phyloP scores from a whole-genome alignment of 2,888 invertebrate species.

The Stenolophus ochropezus region DNA sequence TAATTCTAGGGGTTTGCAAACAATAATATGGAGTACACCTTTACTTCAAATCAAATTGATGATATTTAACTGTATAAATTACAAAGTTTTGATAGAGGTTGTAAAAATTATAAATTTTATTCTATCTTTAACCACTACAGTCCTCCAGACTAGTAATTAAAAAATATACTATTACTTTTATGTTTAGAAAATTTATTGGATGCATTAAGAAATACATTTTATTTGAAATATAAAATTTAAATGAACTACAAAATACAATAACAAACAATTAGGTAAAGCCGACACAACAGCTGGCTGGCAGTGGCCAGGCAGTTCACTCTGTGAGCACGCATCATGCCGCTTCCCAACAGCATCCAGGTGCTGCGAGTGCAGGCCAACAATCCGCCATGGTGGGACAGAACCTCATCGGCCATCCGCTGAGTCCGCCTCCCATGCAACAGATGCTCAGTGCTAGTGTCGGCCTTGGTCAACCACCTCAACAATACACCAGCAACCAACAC shows the following conservation, averaged over 20 bases:
- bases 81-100: no score
- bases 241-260: background rate
- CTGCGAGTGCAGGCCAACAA: conserved; percentile 70
- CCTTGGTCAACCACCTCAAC: conserved; percentile 76
- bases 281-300: conserved; percentile 82
- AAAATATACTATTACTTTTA: no score
- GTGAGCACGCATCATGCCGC: conserved; percentile 63
- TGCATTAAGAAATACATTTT: no score
- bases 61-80: no score
- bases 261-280: conserved; percentile 87
- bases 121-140: no score
- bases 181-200: no score
- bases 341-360: conserved; percentile 54
- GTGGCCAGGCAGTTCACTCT: conserved; percentile 71
- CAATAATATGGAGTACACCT: no score
- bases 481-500: conserved; percentile 77
- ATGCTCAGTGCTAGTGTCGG: conserved; percentile 71
- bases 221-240: no score
- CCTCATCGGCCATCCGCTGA: conserved; percentile 73
- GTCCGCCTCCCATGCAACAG: conserved; percentile 80
- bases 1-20: no score
- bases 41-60: no score
- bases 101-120: no score
- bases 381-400: conserved; percentile 71
- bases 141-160: no score